These are phyloP conservation scores for Naso thynnoides DNA, from an alignment of 2,797 vertebrate species.

Conservation along the genomic window DNA sequence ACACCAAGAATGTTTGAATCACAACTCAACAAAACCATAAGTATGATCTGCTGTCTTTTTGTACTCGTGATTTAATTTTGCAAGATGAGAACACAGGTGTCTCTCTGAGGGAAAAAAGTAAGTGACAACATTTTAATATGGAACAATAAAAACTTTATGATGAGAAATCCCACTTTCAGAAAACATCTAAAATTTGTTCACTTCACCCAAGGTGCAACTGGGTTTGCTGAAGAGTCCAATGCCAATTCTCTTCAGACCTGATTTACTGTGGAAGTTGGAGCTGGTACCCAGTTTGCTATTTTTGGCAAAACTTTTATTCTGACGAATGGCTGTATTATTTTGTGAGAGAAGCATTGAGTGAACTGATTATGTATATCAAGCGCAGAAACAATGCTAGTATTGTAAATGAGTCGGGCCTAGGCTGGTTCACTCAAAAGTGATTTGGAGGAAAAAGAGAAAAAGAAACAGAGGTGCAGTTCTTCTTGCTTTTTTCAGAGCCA, in stretches of 20 bases:
- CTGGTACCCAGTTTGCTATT: conserved; percentile 66
- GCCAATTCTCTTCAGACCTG: conserved; percentile 62
- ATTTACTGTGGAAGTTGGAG: conserved; percentile 66
- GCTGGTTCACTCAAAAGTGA: conserved; percentile 60
- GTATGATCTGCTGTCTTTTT: neutral
- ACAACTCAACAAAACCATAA: conserved; percentile 4
- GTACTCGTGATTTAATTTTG: conserved; percentile 2
- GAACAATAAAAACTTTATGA: conserved; percentile 13
- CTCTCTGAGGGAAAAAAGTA: too few relatives aligned
- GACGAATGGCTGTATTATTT: conserved; percentile 53
- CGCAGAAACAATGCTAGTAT: conserved; percentile 67
- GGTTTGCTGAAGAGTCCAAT: conserved; percentile 31
- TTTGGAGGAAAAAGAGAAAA: conserved; percentile 57
- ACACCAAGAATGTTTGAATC: neutral
- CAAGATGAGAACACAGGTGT: neutral
- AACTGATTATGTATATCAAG: conserved; percentile 65
- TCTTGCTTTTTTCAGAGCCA: conserved; percentile 32
- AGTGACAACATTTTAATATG: conserved; percentile 30
- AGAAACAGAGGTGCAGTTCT: conserved; percentile 30
- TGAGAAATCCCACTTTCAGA: conserved; percentile 6
- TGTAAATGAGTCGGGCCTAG: conserved; percentile 54
- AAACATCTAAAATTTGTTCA: conserved; percentile 21
- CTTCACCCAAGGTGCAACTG: conserved; percentile 28
- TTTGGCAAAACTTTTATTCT: conserved; percentile 65
- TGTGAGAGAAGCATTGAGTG: conserved; percentile 53